phyloP scores from a whole-genome alignment of 1,140 invertebrate genomes.

The Lutraria rhynchaena region DNA sequence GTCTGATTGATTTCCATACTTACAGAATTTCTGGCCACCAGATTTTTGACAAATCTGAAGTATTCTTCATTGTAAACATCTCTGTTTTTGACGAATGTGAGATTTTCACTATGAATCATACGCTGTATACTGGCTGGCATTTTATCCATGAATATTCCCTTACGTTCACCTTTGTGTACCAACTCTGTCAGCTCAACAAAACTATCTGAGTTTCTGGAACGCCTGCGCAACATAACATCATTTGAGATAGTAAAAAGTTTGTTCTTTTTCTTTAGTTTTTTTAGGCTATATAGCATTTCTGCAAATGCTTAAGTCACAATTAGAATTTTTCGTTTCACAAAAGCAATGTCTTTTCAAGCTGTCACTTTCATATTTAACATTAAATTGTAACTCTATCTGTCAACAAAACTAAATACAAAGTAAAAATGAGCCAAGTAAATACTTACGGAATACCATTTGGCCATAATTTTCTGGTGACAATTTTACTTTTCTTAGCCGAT shows the following conservation, averaged over 20 bases:
- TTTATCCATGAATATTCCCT: conserved; percentile 83
- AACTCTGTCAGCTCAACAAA: conserved; percentile 84
- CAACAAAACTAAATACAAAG: too few species aligned
- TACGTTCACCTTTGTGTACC: conserved; percentile 84
- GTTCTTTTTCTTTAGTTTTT: too few species aligned
- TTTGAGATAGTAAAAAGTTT: too few species aligned
- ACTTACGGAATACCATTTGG: conserved; percentile 70
- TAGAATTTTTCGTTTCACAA: too few species aligned
- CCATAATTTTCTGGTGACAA: conserved; percentile 69
- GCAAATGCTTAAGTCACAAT: too few species aligned
- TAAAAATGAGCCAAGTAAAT: too few species aligned
- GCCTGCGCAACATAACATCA: too few species aligned
- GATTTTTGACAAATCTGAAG: conserved; percentile 78
- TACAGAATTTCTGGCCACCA: conserved; percentile 73
- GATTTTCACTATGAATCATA: conserved; percentile 78
- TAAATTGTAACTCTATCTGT: too few species aligned
- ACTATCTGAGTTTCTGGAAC: conserved; percentile 79
- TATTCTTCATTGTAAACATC: conserved; percentile 80
- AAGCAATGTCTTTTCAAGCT: too few species aligned
- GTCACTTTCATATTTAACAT: too few species aligned
- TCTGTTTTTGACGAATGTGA: conserved; percentile 80
- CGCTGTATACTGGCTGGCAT: conserved; percentile 84
- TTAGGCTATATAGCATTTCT: too few species aligned
- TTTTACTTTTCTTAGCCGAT: conserved; percentile 79
- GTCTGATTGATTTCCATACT: background rate